phyloP scores from a whole-genome alignment of 2,113 vertebrate species.

The Tragulus kanchil region DNA sequence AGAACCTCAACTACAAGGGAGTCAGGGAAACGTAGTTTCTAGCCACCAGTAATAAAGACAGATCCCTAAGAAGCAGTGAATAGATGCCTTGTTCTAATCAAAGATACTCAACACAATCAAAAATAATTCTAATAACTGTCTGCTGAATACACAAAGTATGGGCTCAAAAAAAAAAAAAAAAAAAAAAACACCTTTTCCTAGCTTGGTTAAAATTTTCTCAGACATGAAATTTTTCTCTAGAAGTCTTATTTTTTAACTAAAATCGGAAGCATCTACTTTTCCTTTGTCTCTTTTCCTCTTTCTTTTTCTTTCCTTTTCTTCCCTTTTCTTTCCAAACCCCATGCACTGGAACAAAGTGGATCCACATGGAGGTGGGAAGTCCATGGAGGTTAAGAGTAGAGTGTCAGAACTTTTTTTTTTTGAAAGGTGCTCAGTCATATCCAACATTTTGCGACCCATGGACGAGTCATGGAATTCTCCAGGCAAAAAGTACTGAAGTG shows the following conservation, averaged over 20 bases:
- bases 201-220: not conserved
- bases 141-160: not conserved
- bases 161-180: not conserved
- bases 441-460: no score
- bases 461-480: no score
- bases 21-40: not conserved
- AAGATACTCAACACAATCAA: not conserved
- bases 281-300: not conserved
- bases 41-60: not conserved
- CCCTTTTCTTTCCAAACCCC: no score
- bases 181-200: not conserved
- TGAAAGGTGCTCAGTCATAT: no score
- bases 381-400: not conserved
- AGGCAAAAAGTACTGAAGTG: no score
- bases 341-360: not conserved
- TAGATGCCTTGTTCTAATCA: not conserved
- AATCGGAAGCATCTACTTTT: conserved; percentile 1
- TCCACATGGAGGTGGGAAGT: not conserved
- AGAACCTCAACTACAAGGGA: not conserved
- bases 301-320: not conserved
- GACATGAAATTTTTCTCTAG: not conserved
- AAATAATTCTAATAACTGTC: not conserved
- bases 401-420: not conserved
- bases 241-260: conserved; percentile 14
- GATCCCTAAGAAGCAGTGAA: not conserved